Evolutionary conservation across 2,888 invertebrate species (phyloP), one percentile per base, ranked within the genome.

Genomic region (Ophraella communa): DNA sequence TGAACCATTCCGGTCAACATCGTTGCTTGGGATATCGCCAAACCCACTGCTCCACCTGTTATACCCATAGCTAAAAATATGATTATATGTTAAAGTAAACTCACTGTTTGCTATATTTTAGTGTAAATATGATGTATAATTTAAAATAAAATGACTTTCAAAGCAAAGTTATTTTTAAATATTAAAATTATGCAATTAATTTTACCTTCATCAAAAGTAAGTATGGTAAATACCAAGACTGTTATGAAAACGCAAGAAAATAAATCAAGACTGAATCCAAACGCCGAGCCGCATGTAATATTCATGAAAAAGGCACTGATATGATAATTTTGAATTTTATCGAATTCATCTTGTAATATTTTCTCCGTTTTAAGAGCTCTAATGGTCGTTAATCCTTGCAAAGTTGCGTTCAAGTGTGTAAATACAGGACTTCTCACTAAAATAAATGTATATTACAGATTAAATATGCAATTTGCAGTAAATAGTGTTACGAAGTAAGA

Each of bases 351-450:
- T 47, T 88, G 87, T 42, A 95, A 88, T 11, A 89, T 87, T 53
- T 88, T 85, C 76, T 93, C 90, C 0, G 91, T 92, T 4, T 88
- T 87, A 77, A 92, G 94, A 0, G 95, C 92, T 54, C 96, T 86
- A 47, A 96, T 94, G 0, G 95, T 95, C 0, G 93, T 87, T 66
- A 96, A 84, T 0, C 96, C 96, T 78, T 92, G 91, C 2, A 96
- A 84, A 0, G 93, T 89, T 44, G 94, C 91, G 76, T 90, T 92
- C 74, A 96, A 83, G 77, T 96, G 95, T 4, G 92, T 91, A 82
- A 95, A 96, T n/a, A 96, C 91, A 0, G 96, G 96, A 71, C 94
- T 94, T 63, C 94, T 90, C 71, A 93, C 93, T 93, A 83, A 47
- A 78, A 76, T 14, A 24, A 27, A 35, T 2, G 80, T 92, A 94